Evolutionary conservation across 2,113 vertebrate genomes (phyloP).

Genomic region (Nerophis lumbriciformis): DNA sequence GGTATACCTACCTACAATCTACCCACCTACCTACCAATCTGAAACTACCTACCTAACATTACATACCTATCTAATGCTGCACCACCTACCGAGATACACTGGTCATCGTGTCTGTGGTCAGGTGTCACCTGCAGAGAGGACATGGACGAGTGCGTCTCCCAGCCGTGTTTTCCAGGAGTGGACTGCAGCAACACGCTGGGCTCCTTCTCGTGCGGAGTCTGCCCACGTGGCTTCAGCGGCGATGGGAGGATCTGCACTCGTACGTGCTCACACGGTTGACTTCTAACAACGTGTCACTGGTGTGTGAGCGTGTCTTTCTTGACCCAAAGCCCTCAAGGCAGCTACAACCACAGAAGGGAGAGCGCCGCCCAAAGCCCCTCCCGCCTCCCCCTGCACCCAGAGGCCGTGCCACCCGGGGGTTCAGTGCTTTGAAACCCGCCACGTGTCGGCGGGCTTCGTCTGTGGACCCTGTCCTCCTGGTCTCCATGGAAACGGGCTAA

Average conservation of each 20-base stretch:
- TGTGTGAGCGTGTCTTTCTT: neutral
- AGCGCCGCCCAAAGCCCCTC: slow-evolving; percentile 13
- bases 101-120: slow-evolving; percentile 40
- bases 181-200: slow-evolving; percentile 79
- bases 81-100: too few relatives aligned
- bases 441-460: slow-evolving; percentile 58
- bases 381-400: slow-evolving; percentile 43
- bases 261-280: slow-evolving; percentile 19
- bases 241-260: slow-evolving; percentile 75
- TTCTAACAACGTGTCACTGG: neutral
- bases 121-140: slow-evolving; percentile 82
- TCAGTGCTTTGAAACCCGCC: slow-evolving; percentile 66
- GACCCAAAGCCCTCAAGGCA: slow-evolving; percentile 11
- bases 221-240: slow-evolving; percentile 74
- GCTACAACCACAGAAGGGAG: neutral
- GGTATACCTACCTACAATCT: too few relatives aligned
- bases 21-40: too few relatives aligned
- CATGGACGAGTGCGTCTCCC: slow-evolving; percentile 77
- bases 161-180: slow-evolving; percentile 75
- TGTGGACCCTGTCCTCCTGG: slow-evolving; percentile 72
- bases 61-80: too few relatives aligned
- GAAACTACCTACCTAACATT: too few relatives aligned
- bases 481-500: slow-evolving; percentile 63
- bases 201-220: slow-evolving; percentile 79
- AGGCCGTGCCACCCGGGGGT: slow-evolving; percentile 66